Base-by-base conservation (phyloP, 2,797 vertebrate genomes). In the Lepus townsendii region DNA sequence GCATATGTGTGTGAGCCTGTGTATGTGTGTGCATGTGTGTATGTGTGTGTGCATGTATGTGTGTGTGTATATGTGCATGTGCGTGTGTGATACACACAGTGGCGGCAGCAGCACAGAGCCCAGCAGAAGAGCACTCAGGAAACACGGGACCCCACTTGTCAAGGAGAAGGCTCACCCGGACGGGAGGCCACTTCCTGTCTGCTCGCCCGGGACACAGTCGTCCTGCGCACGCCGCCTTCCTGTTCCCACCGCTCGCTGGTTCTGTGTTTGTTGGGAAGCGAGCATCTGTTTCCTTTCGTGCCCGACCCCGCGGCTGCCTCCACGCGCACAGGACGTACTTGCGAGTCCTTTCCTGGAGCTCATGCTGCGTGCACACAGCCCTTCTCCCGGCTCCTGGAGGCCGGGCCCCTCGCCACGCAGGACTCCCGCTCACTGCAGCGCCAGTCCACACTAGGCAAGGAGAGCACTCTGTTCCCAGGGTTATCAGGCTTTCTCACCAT, bases 211-310 rank as follows among this genome's bases (percentile, higher is more conserved):
- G 14, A 22, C 32, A 32, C 17, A 50, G 50, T 82, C 42, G 38
- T 3, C 1, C 63, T 1, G 6, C 77, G 42, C 19, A 63, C 16
- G 3, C 3, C 42, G 30, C 52, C 22, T 79, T 87, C 90, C 71
- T 76, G 82, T 22, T 50, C 50, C 88, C 7, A 9, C 50, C 5
- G 27, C 62, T 65, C 16, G 20, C n/a, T 11, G 26, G n/a, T 19
- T 75, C 82, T 19, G 12, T 10, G 32, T 93, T 92, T 42, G 3
- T 83, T 75, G 90, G 52, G 54, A 73, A 84, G 75, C 80, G 13
- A 86, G 24, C 75, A 73, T 85, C 90, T 83, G 66, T 77, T 89
- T 96, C 76, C 77, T 90, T 80, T 78, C 90, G 66, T 50, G 78
- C 14, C 19, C 7, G 47, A 27, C 57, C 68, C 30, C 35, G 26